Evolutionary conservation across 2,797 vertebrate species (phyloP).

Genomic region (Gymnocypris eckloni): DNA sequence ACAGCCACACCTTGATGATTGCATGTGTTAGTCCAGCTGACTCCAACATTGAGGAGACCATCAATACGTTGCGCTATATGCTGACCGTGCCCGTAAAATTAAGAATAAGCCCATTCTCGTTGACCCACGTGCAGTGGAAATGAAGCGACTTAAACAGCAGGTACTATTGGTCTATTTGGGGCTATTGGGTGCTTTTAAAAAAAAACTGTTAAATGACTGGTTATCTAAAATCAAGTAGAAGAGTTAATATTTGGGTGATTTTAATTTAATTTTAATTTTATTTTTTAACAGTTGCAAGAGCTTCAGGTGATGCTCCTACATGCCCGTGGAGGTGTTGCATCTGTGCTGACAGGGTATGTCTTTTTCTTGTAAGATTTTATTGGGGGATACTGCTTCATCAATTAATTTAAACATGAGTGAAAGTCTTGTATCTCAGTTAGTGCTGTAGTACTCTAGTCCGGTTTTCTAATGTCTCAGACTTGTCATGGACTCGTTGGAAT

Average conservation of each 20-base stretch:
- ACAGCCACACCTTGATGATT: conserved; percentile 97
- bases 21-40: conserved; percentile 95
- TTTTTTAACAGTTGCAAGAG: conserved; percentile 86
- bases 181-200: not conserved
- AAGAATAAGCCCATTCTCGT: conserved; percentile 94
- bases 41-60: conserved; percentile 95
- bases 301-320: conserved; percentile 93
- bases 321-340: conserved; percentile 89
- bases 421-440: too few species aligned
- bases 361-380: not conserved
- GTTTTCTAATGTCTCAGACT: too few species aligned
- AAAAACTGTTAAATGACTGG: not conserved
- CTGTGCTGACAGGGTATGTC: conserved; percentile 84
- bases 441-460: too few species aligned
- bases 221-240: not conserved
- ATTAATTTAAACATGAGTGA: too few species aligned
- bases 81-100: conserved; percentile 95
- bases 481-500: too few species aligned
- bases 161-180: conserved; percentile 68
- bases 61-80: conserved; percentile 95
- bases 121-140: conserved; percentile 88
- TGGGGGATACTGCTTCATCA: too few species aligned
- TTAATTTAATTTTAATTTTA: not conserved
- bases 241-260: not conserved
- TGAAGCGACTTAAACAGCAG: conserved; percentile 88